A percentile compares a stretch with the other conserved stretches of the same genome.
These are phyloP conservation scores for Dallia pectoralis DNA, from an alignment of 2,797 vertebrate species.

Conservation along the genomic window DNA sequence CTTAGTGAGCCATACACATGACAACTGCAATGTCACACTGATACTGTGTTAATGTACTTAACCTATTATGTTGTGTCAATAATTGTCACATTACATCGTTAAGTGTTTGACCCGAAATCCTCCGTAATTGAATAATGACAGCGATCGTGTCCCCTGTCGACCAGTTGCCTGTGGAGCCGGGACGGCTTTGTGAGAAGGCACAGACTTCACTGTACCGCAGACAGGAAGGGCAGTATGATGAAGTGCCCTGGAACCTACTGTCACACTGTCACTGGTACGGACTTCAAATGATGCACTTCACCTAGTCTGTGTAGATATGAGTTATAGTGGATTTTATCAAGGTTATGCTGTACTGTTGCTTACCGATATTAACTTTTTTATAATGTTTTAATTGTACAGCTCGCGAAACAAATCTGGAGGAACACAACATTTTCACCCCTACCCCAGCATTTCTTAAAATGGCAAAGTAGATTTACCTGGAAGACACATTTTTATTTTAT, in stretches of 20 bases:
- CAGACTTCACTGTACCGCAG: conserved; percentile 67
- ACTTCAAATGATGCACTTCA: conserved; percentile 1
- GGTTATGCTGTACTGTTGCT: not conserved
- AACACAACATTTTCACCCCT: too few species aligned
- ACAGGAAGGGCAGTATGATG: conserved; percentile 77
- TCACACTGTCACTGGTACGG: conserved; percentile 84
- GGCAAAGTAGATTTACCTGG: too few species aligned
- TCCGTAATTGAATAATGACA: not conserved
- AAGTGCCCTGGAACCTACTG: conserved; percentile 76
- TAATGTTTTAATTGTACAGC: not conserved
- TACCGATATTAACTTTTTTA: not conserved
- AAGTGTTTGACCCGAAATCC: not conserved
- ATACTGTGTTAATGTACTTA: not conserved
- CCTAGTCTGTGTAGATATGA: not conserved
- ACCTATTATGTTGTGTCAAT: too few species aligned
- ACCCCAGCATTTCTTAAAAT: too few species aligned
- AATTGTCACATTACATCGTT: not conserved
- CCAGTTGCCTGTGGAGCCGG: conserved; percentile 86
- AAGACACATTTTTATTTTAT: too few species aligned
- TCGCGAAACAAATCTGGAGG: too few species aligned
- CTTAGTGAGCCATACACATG: not conserved
- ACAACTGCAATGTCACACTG: not conserved
- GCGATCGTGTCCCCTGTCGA: conserved; percentile 16
- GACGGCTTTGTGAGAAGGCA: conserved; percentile 78
- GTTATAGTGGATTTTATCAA: not conserved